Conservation (phyloP, 2,888 invertebrate genomes). For the Calliphora vomitoria region DNA sequence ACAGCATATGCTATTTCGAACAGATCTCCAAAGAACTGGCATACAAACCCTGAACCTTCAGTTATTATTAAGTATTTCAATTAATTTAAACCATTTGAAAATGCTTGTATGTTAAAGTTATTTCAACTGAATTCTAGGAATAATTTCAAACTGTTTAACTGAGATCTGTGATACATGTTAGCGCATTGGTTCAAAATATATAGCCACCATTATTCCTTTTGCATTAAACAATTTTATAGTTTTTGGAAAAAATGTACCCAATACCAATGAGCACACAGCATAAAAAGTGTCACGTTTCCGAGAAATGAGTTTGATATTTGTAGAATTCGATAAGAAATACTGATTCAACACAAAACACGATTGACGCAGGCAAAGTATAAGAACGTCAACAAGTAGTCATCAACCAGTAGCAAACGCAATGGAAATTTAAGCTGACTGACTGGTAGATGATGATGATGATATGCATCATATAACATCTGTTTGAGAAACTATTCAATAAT, state of each 20-base stretch:
- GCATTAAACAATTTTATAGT: constrained; percentile 1
- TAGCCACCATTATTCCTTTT: not conserved
- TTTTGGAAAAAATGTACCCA: constrained; percentile 3
- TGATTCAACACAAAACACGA: constrained; percentile 4
- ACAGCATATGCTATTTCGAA: too few relatives aligned
- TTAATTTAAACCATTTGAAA: too few relatives aligned
- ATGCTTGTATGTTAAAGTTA: too few relatives aligned
- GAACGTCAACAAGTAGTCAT: not conserved
- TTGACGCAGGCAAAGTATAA: not conserved
- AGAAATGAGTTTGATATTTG: constrained; percentile 38
- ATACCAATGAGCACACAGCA: not conserved
- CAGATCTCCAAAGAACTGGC: too few relatives aligned
- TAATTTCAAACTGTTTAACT: not conserved
- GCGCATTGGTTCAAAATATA: too few relatives aligned
- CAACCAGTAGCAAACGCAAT: not conserved
- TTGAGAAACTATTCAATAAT: constrained; percentile 22
- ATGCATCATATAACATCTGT: constrained; percentile 47
- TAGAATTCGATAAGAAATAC: constrained; percentile 10
- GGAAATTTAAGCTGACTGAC: constrained; percentile 15
- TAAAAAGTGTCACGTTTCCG: constrained; percentile 61
- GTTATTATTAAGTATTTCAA: too few relatives aligned
- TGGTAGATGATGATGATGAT: not conserved
- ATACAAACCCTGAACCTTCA: too few relatives aligned
- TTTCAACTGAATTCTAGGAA: not conserved
- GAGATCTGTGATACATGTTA: not conserved